Evolutionary conservation across 2,113 vertebrate species (phyloP), one percentile per base, ranked within the genome.

Genomic region (Archilochus colubris): DNA sequence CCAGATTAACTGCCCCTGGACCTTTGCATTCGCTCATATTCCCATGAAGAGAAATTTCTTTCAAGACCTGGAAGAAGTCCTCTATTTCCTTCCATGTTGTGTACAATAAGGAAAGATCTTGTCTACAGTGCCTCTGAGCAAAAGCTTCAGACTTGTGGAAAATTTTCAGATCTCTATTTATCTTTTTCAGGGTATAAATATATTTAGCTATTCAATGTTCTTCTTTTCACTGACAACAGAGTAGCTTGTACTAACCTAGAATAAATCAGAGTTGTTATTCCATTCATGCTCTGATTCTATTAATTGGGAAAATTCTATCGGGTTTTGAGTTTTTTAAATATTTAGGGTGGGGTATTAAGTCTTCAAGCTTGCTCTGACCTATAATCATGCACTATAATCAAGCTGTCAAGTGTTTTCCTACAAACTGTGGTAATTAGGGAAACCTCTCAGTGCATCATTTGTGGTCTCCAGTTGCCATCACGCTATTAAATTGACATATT

Each of bases 401-500:
- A 91, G 24, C 14, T 81, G 77, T 78, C 48, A 88, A 81, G 48
- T 12, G 6, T 72, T 88, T 90, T 86, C 23, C 18, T 92, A 91
- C 31, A 72, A 83, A 38, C 25, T 84, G 53, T 24, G 67, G 54
- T 53, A 79, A 79, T 89, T 68, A 73, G 62, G 62, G 84, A 93
- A 87, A 63, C 62, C 14, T 82, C 87, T 82, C 25, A 50, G 51
- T 58, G 31, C 14, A 79, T 23, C 81, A 63, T 79, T 95, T 95
- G 70, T 68, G 50, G 30, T 78, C 16, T 89, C 74, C 78, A 91
- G 89, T 44, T 86, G 80, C 86, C 81, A 89, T 38, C 20, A 22
- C 10, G 3, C 67, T 82, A 93, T 85, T 72, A 93, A 82, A 82
- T n/a, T 88, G 58, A 79, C n/a, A 22, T 53, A 79, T 75, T 75